These are phyloP conservation scores for Platysternon megacephalum DNA, from an alignment of 2,113 vertebrate species.

Conservation along the genomic window DNA sequence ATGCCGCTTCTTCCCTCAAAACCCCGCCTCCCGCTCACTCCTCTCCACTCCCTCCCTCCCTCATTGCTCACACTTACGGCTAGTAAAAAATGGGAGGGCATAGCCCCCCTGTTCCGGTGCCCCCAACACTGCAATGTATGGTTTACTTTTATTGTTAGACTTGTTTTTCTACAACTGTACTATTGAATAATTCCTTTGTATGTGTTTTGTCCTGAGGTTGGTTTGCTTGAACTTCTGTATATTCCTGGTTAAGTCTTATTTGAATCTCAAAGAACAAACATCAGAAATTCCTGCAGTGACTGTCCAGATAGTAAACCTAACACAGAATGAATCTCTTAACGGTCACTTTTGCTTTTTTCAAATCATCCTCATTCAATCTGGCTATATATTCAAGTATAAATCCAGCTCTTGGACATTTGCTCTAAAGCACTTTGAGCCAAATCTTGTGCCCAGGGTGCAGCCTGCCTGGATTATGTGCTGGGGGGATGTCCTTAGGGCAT, in stretches of 20 bases:
- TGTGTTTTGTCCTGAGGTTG: not conserved
- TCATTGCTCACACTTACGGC: too few relatives aligned
- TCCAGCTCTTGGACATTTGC: not conserved
- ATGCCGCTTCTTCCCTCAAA: too few relatives aligned
- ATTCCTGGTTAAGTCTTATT: not conserved
- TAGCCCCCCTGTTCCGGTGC: too few relatives aligned
- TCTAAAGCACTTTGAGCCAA: slow-evolving; percentile 12
- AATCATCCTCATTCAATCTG: not conserved
- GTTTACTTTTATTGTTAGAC: not conserved
- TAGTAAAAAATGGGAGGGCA: too few relatives aligned
- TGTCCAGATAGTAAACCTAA: not conserved
- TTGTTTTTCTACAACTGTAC: not conserved
- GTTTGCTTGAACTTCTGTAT: not conserved
- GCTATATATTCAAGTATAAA: slow-evolving; percentile 10
- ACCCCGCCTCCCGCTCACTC: too few relatives aligned
- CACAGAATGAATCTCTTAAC: not conserved
- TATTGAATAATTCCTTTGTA: not conserved
- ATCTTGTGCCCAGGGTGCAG: not conserved
- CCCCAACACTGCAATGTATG: not conserved
- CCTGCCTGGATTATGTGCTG: not conserved
- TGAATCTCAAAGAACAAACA: not conserved
- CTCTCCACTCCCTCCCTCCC: too few relatives aligned
- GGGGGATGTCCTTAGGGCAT: slow-evolving; percentile 42
- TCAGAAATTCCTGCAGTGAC: not conserved
- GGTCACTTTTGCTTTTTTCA: slow-evolving; percentile 8